phyloP scores from a whole-genome alignment of 2,888 invertebrate genomes.

The Drosophila demipolita region DNA sequence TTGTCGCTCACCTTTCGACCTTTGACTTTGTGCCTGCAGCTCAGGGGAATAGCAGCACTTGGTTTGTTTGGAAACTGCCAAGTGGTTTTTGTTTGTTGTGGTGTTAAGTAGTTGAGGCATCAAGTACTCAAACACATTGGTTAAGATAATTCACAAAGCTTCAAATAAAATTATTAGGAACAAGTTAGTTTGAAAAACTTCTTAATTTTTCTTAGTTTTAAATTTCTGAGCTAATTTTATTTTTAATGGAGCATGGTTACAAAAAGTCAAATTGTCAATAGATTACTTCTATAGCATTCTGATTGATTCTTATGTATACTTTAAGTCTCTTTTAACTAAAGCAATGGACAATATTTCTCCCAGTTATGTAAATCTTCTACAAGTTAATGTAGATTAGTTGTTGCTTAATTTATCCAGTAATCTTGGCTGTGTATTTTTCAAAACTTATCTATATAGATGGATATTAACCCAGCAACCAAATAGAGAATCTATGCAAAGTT shows the following conservation, averaged over 20 bases:
- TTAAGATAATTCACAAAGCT: neutral
- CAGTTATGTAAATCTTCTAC: neutral
- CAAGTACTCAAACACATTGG: constrained; percentile 15
- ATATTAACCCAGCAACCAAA: too few relatives aligned
- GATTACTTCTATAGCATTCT: neutral
- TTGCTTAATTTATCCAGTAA: neutral
- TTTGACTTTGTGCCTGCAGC: constrained; percentile 20
- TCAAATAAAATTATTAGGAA: neutral
- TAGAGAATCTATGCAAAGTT: neutral
- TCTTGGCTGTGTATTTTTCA: too few relatives aligned
- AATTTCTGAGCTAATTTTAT: neutral
- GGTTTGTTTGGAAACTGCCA: constrained; percentile 15
- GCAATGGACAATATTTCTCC: neutral
- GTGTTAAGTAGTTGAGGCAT: neutral
- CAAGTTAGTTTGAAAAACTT: neutral
- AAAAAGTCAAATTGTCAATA: neutral
- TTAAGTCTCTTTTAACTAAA: fast-evolving
- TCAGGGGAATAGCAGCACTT: constrained; percentile 13
- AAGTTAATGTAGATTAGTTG: neutral
- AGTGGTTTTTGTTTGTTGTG: constrained; percentile 16
- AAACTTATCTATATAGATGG: too few relatives aligned
- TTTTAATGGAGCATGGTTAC: neutral
- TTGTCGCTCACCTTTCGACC: constrained; percentile 15
- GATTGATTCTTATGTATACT: neutral
- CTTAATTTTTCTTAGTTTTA: neutral